Conservation (phyloP, 1,140 invertebrate genomes). For the Ectropis grisescens region DNA sequence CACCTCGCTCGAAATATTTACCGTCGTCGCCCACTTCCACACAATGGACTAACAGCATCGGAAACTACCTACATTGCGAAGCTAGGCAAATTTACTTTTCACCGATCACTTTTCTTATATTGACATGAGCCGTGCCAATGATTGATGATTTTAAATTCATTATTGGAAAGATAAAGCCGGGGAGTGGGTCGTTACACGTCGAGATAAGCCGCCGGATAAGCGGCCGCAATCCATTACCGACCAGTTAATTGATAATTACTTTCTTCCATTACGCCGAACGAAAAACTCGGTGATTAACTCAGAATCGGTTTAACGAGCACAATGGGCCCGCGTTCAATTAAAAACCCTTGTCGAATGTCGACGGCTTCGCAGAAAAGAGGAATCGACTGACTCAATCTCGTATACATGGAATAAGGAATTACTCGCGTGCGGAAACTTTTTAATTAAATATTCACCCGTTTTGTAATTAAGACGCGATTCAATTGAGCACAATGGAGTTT, state of each 20-base stretch:
- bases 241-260: constrained; percentile 68
- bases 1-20: too few relatives aligned
- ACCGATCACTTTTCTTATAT: too few relatives aligned
- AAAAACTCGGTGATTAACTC: constrained; percentile 65
- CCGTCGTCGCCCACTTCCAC: too few relatives aligned
- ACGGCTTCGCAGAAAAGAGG: constrained; percentile 50
- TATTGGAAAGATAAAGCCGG: constrained; percentile 39
- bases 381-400: constrained; percentile 61
- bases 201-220: constrained; percentile 52
- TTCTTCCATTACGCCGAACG: constrained; percentile 61
- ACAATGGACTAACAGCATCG: too few relatives aligned
- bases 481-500: constrained; percentile 49
- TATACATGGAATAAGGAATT: constrained; percentile 67
- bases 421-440: constrained; percentile 65
- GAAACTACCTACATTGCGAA: too few relatives aligned
- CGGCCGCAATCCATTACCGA: constrained; percentile 63
- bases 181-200: constrained; percentile 36
- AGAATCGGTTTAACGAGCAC: constrained; percentile 64
- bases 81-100: too few relatives aligned
- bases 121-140: constrained; percentile 16
- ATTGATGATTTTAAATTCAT: constrained; percentile 41
- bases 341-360: constrained; percentile 62
- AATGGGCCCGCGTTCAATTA: constrained; percentile 63
- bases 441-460: constrained; percentile 67
- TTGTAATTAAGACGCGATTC: constrained; percentile 65